These are phyloP conservation scores for Nothobranchius furzeri DNA, from an alignment of 2,113 vertebrate genomes.

Conservation along the genomic window DNA sequence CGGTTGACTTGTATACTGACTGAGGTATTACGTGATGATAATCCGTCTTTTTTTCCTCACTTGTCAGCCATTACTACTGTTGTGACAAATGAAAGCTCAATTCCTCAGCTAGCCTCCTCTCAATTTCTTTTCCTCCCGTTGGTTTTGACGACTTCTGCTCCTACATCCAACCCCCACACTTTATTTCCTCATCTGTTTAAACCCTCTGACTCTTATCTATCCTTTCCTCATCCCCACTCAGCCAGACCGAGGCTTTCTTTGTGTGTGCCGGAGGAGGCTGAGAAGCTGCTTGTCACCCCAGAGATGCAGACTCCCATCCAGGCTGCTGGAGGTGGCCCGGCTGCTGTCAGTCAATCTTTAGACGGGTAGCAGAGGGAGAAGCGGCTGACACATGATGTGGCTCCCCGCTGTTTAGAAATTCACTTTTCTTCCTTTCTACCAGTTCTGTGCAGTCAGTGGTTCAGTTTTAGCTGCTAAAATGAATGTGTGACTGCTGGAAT, in stretches of 20 bases:
- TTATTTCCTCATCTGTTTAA: conserved; percentile 58
- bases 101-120: conserved; percentile 61
- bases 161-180: conserved; percentile 39
- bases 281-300: conserved; percentile 52
- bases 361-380: conserved; percentile 29
- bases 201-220: conserved; percentile 9
- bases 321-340: conserved; percentile 54
- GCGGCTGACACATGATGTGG: conserved; percentile 45
- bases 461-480: conserved; percentile 14
- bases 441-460: conserved; percentile 1
- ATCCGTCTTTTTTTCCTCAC: conserved; percentile 63
- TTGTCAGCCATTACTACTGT: conserved; percentile 65
- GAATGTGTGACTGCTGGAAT: conserved; percentile 13
- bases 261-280: conserved; percentile 54
- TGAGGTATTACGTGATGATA: conserved; percentile 46
- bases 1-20: conserved; percentile 34
- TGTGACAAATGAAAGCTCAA: conserved; percentile 75
- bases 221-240: conserved; percentile 29
- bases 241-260: conserved; percentile 40
- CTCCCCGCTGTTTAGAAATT: conserved; percentile 49
- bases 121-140: conserved; percentile 34
- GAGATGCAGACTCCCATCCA: conserved; percentile 55
- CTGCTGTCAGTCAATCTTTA: conserved; percentile 61
- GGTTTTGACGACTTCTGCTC: conserved; percentile 23
- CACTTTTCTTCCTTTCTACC: neutral